Percentiles rank a stretch among this genome's conserved stretches.
These are phyloP conservation scores for Deilephila porcellus DNA, from an alignment of 2,888 invertebrate species.

Conservation along the genomic window DNA sequence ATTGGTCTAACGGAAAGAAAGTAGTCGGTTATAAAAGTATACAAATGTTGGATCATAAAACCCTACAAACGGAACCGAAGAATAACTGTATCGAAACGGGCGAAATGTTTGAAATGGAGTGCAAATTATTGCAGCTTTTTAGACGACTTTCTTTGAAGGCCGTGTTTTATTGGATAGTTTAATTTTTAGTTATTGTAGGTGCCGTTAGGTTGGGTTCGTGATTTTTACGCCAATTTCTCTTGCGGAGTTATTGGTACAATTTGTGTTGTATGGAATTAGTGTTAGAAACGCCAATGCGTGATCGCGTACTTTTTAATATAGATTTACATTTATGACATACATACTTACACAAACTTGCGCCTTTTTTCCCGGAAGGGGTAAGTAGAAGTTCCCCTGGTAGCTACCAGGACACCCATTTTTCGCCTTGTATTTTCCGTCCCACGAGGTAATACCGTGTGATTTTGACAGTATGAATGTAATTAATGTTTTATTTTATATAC, in stretches of 20 bases:
- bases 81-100: conserved; percentile 46
- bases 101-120: conserved; percentile 39
- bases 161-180: conserved; percentile 29
- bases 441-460: too few species aligned
- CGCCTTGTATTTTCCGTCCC: too few species aligned
- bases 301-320: too few species aligned
- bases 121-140: conserved; percentile 45
- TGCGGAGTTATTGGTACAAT: conserved; percentile 28
- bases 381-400: too few species aligned
- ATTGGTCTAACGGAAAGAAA: conserved; percentile 76
- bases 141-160: conserved; percentile 33
- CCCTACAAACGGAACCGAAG: conserved; percentile 50
- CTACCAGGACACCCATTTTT: too few species aligned
- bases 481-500: too few species aligned
- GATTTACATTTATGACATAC: too few species aligned
- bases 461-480: too few species aligned
- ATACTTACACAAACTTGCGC: too few species aligned
- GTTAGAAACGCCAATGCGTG: too few species aligned
- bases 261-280: neutral
- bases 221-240: conserved; percentile 30
- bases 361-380: too few species aligned
- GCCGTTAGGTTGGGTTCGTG: neutral
- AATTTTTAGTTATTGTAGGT: neutral
- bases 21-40: conserved; percentile 71
- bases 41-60: conserved; percentile 59